phyloP scores from a whole-genome alignment of 2,888 invertebrate genomes.

The Bombylius discolor region DNA sequence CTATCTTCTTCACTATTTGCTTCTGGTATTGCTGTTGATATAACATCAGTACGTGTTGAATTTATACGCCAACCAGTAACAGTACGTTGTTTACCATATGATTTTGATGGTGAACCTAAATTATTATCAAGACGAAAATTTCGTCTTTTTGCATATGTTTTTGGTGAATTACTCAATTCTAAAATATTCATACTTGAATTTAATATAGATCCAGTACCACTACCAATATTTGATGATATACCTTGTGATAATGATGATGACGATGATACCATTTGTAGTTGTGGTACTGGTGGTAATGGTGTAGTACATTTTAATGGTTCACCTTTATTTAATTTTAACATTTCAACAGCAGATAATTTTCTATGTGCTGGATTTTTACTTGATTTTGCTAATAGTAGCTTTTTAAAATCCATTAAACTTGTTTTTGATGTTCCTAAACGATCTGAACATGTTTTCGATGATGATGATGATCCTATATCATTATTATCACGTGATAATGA shows the following conservation, averaged over 20 bases:
- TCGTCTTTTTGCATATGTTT: constrained; percentile 53
- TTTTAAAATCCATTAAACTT: constrained; percentile 72
- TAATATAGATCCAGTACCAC: constrained; percentile 10
- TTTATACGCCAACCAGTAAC: constrained; percentile 60
- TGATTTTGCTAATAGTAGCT: constrained; percentile 62
- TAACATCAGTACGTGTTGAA: constrained; percentile 65
- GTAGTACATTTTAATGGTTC: constrained; percentile 38
- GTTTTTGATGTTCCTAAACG: constrained; percentile 57
- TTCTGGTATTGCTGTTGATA: constrained; percentile 76
- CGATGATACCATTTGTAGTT: constrained; percentile 5
- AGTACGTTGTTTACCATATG: constrained; percentile 41
- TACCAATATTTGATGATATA: background rate
- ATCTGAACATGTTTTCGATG: constrained; percentile 45
- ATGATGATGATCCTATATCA: constrained; percentile 2
- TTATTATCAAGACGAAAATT: constrained; percentile 37
- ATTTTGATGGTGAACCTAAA: constrained; percentile 44
- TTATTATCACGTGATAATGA: background rate
- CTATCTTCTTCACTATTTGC: constrained; percentile 63
- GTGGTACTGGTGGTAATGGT: background rate
- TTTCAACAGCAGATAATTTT: constrained; percentile 64
- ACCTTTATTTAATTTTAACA: constrained; percentile 45
- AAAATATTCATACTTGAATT: constrained; percentile 48
- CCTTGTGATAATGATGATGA: background rate
- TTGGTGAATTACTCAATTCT: constrained; percentile 57
- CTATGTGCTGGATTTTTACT: constrained; percentile 46